Base-by-base conservation (phyloP, 2,113 vertebrate species). In the Chelonoidis abingdonii region DNA sequence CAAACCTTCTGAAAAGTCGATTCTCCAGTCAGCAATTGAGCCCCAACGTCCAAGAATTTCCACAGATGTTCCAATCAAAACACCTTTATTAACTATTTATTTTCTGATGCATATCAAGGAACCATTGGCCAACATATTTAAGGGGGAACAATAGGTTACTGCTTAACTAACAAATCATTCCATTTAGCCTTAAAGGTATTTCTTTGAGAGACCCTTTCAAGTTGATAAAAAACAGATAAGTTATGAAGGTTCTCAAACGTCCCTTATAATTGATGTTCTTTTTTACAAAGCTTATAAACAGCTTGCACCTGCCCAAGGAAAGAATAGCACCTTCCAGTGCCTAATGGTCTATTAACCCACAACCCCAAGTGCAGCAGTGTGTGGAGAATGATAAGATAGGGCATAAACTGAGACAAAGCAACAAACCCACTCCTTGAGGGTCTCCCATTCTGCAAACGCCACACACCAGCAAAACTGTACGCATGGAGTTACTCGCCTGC, bases 41-140 rank as follows among this genome's bases (percentile, higher is more conserved):
- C 95, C 97, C 97, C 97, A 79, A 89, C 88, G 84, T 69, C 95
- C 96, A 98, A 99, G 98, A 98, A 98, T 95, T 98, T 97, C 97
- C 98, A 97, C 99, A 99, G 99, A 99, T 99, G 98, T 98, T 97
- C 94, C 97, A 95, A 98, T 98, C 96, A 93, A 98, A 98, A 97
- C 97, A 98, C 95, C 89, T 98, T 97, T 97, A 97, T 97, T 98
- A 98, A 97, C 96, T 97, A 91, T 97, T 98, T 97, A 93, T 96
- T 97, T 97, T 96, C 95, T 95, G 69, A 96, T 97, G 69, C 87
- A n/a, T 95, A 98, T 97, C 69, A 85, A 79, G 10, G 22, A 79
- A 92, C 93, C 92, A 17, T 65, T 59, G 86, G 90, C n/a, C 90
- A 93, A 57, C 35, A 41, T 4, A 82, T 85, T 94, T 93, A 75